Base-by-base conservation (phyloP, 23 tunicate genomes). In the Ascidia mentula region DNA sequence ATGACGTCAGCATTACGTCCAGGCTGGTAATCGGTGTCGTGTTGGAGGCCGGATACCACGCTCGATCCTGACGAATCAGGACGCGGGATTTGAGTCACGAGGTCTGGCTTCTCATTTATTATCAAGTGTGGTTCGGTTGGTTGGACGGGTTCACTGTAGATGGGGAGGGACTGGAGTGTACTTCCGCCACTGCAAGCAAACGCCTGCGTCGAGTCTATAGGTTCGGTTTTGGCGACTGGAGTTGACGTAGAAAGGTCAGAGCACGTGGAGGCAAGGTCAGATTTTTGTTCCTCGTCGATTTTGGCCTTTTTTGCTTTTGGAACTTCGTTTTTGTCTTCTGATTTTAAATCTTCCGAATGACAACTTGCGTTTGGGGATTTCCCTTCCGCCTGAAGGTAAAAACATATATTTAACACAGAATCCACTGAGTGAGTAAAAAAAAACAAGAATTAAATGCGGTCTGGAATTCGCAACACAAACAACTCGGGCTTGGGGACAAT, bases 21-120 rank as follows among this genome's bases (percentile, higher is more conserved):
- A 1, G 18, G 81, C 30, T 46, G 81, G 81, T 40, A 46, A 34
- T 32, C 40, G 69, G 24, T 12, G 26, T 60, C 81, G 39, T 72
- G 38, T 61, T 72, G 84, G 9, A 79, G 46, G 9, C 60, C 80
- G 38, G 90, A 79, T 18, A 86, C 75, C 36, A 38, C 90, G 40
- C 84, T 86, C 26, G 90, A 79, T 26, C 90, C 84, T 18, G 90
- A 79, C 31, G 90, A 86, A 20, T 86, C 84, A 20, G 90, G 84
- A 28, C 90, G 45, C 65, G 65, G 65, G 65, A 53, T 33, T 33
- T 6, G 39, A 30, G 74, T 33, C 34, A 39, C 40, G 45, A 74
- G 78, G 34, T 74, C 45, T 36, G 40, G 78, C 78, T 36, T 74
- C 46, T 74, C 34, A 31, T 74, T 74, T 6, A 39, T 28, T 31